Percentiles rank a stretch among this genome's conserved stretches.
phyloP scores from a whole-genome alignment of 2,113 vertebrate species.

The Callospermophilus lateralis region DNA sequence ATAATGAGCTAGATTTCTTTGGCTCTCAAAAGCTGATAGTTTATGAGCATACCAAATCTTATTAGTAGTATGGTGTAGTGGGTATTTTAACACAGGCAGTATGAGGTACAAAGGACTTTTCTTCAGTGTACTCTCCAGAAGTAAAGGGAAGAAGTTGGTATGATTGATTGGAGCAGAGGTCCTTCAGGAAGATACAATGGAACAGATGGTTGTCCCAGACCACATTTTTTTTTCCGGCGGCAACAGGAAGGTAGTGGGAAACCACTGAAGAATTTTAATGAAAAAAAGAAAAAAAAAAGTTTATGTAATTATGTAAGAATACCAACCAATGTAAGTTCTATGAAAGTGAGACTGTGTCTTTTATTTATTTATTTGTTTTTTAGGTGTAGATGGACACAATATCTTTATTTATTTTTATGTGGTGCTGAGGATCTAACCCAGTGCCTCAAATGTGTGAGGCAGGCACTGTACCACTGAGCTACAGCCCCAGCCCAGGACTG shows the following conservation, averaged over 20 bases:
- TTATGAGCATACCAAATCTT: background rate
- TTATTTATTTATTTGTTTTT: background rate
- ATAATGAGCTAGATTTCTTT: background rate
- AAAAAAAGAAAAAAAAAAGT: background rate
- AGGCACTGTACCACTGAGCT: no score
- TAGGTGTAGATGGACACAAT: no score
- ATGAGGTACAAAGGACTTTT: background rate
- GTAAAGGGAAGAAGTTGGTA: background rate
- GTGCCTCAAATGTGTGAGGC: no score
- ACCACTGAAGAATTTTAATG: background rate
- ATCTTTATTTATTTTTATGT: no score
- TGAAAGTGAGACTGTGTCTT: background rate
- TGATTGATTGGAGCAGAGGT: background rate
- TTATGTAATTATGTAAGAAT: background rate
- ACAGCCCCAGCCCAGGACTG: background rate
- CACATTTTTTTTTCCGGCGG: background rate
- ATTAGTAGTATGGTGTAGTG: background rate
- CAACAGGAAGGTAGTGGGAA: background rate
- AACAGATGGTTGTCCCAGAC: background rate
- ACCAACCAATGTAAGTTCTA: background rate
- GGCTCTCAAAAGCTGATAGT: background rate
- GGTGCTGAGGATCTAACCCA: no score
- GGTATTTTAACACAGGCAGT: background rate
- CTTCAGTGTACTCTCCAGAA: background rate
- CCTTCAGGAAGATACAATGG: background rate